phyloP scores from a whole-genome alignment of 2,888 invertebrate genomes.

The Mongoloraphidia duomilia region DNA sequence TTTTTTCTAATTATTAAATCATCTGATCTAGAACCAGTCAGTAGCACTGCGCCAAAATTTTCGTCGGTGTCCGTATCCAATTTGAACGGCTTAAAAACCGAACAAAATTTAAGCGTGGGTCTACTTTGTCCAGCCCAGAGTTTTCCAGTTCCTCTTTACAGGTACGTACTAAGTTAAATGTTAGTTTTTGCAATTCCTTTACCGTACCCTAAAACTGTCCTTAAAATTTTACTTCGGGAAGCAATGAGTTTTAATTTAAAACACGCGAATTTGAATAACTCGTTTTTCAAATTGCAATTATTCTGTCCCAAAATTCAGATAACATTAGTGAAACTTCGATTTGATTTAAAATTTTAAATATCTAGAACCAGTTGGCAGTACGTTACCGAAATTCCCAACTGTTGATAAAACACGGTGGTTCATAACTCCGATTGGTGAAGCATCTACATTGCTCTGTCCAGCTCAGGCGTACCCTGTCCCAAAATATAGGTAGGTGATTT shows the following conservation, averaged over 20 bases:
- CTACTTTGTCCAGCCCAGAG: constrained; percentile 38
- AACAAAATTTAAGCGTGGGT: constrained; percentile 21
- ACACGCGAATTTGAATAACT: too few relatives aligned
- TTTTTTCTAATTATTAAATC: neutral
- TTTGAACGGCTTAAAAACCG: constrained; percentile 13
- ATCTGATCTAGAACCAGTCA: constrained; percentile 28
- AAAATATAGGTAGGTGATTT: constrained; percentile 46
- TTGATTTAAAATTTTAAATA: constrained; percentile 5
- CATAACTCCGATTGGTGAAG: constrained; percentile 32
- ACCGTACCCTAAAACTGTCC: too few relatives aligned
- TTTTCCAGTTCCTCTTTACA: constrained; percentile 35
- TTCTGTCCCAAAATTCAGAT: constrained; percentile 36
- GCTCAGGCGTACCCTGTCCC: constrained; percentile 59
- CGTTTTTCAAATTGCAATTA: too few relatives aligned
- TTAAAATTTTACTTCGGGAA: too few relatives aligned
- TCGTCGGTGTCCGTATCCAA: constrained; percentile 16
- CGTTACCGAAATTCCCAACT: constrained; percentile 44
- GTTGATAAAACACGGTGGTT: constrained; percentile 27
- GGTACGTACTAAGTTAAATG: constrained; percentile 20
- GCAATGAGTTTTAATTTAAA: too few relatives aligned
- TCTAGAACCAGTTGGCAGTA: constrained; percentile 63
- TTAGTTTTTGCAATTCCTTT: too few relatives aligned
- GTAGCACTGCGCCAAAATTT: constrained; percentile 34
- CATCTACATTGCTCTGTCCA: constrained; percentile 43
- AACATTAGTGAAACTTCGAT: constrained; percentile 4